Base-by-base conservation (phyloP, 2,888 invertebrate species). In the Zonitis immaculata region DNA sequence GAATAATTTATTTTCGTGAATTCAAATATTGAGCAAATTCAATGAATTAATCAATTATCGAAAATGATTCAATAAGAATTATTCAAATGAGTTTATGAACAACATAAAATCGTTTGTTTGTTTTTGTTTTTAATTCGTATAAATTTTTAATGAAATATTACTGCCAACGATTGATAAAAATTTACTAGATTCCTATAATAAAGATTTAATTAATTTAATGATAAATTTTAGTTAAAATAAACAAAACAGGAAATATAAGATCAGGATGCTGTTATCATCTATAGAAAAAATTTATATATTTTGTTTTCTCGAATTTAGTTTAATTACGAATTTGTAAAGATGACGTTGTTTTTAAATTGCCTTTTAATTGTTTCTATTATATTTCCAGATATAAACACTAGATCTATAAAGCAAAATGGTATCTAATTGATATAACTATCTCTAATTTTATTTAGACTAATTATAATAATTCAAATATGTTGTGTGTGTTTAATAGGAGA, bases 401-500 rank as follows among this genome's bases (percentile, higher is more conserved):
- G 49, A n/a, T 22, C 20, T 16, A 42, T 49, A 16, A 45, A 42
- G 42, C 7, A 49, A 16, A 20, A 42, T 45, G 42, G 27, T 51
- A 32, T 45, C 26, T 27, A 28, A 12, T n/a, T n/a, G n/a, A n/a
- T n/a, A n/a, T n/a, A n/a, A n/a, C n/a, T n/a, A n/a, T n/a, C n/a
- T n/a, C n/a, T n/a, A n/a, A n/a, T n/a, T n/a, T n/a, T n/a, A n/a
- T n/a, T n/a, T n/a, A n/a, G n/a, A n/a, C n/a, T n/a, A n/a, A n/a
- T n/a, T n/a, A n/a, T n/a, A n/a, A n/a, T n/a, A n/a, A n/a, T n/a
- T n/a, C n/a, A n/a, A n/a, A n/a, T n/a, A n/a, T n/a, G n/a, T n/a
- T n/a, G n/a, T n/a, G n/a, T n/a, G n/a, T 47, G 9, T 49, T 39
- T 35, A n/a, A n/a, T n/a, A 53, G 53, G 47, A 11, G 27, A 43